phyloP scores from a whole-genome alignment of 2,888 invertebrate genomes.

The Andrena minutula region DNA sequence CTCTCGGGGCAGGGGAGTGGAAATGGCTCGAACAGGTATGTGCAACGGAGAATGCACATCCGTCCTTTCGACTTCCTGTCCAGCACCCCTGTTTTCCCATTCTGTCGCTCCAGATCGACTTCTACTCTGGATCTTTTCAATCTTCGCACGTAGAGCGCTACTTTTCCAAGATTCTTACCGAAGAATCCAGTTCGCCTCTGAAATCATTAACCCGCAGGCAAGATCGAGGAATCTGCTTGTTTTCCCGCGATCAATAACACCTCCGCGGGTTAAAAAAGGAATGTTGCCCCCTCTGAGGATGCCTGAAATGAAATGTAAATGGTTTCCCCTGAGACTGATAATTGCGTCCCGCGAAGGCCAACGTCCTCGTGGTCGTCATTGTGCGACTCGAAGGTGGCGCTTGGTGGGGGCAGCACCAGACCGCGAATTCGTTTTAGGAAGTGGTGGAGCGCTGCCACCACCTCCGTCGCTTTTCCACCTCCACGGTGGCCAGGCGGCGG shows the following conservation, averaged over 20 bases:
- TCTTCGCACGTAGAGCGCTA: neutral
- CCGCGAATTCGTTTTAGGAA: constrained; percentile 64
- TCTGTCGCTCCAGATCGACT: neutral
- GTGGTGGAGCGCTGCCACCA: constrained; percentile 62
- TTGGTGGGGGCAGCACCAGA: constrained; percentile 56
- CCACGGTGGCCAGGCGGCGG: constrained; percentile 23
- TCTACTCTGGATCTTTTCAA: neutral
- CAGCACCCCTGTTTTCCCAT: constrained; percentile 9
- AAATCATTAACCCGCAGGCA: neutral
- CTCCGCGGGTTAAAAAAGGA: neutral
- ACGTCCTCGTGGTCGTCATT: constrained; percentile 65
- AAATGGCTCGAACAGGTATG: constrained; percentile 36
- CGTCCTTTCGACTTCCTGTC: constrained; percentile 57
- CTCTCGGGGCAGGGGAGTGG: neutral
- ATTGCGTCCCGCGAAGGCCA: constrained; percentile 64
- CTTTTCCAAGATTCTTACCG: neutral
- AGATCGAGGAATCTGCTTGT: no score
- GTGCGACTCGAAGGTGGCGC: constrained; percentile 50
- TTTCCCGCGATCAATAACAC: neutral
- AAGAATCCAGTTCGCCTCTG: no score
- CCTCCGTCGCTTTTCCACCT: constrained; percentile 60
- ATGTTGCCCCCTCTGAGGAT: constrained; percentile 12
- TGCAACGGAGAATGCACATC: constrained; percentile 47
- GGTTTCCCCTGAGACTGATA: constrained; percentile 57
- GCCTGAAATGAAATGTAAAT: constrained; percentile 56